These are phyloP conservation scores for Pelosia muscerda DNA, from an alignment of 2,888 invertebrate species.

Conservation along the genomic window DNA sequence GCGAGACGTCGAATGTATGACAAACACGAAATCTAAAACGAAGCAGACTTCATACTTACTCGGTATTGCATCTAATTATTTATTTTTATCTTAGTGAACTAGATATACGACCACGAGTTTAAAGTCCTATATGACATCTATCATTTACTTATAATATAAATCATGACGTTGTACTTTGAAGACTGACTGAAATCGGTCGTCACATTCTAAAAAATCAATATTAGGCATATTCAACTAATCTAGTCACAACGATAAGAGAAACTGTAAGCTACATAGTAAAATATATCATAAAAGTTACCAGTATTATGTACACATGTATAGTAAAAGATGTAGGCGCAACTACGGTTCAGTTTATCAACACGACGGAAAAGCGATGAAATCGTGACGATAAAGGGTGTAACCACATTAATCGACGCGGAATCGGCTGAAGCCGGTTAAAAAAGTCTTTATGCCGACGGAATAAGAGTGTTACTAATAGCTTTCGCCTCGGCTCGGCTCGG, in stretches of 20 bases:
- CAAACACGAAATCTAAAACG: slow-evolving; percentile 33
- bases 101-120: not conserved
- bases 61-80: slow-evolving; percentile 1
- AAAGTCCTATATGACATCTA: not conserved
- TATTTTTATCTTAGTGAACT: not conserved
- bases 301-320: slow-evolving; percentile 30
- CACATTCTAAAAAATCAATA: not conserved
- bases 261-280: not conserved
- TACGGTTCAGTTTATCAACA: slow-evolving; percentile 62
- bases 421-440: too few relatives aligned
- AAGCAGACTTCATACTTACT: slow-evolving; percentile 18
- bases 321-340: slow-evolving; percentile 48
- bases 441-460: too few relatives aligned
- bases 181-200: slow-evolving; percentile 32
- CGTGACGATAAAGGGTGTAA: slow-evolving; percentile 59
- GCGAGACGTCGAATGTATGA: slow-evolving; percentile 28
- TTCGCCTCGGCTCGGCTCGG: too few relatives aligned
- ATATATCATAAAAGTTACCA: slow-evolving; percentile 26
- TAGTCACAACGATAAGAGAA: not conserved
- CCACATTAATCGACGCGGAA: too few relatives aligned
- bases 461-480: too few relatives aligned
- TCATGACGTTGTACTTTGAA: slow-evolving; percentile 19
- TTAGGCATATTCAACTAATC: not conserved
- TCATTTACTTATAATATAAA: not conserved
- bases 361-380: slow-evolving; percentile 63